A percentile compares a stretch with the other conserved stretches of the same genome.
Evolutionary conservation across 2,888 invertebrate species (phyloP).

Genomic region (Gymnocheta viridis): DNA sequence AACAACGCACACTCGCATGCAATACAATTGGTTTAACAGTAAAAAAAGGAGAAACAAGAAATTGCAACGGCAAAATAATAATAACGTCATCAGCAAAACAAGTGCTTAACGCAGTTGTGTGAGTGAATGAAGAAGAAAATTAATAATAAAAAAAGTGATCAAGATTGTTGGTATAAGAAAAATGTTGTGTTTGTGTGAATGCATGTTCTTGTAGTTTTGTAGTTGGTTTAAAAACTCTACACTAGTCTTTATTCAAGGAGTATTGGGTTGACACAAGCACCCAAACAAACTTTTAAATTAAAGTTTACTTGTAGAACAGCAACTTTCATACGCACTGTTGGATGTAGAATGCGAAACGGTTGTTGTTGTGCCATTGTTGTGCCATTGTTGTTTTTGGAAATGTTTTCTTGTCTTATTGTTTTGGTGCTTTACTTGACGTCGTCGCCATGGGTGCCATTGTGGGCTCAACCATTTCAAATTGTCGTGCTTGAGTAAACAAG

Average conservation of each 20-base stretch:
- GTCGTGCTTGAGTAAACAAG: slow-evolving; percentile 80
- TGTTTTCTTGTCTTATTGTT: slow-evolving; percentile 60
- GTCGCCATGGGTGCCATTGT: slow-evolving; percentile 73
- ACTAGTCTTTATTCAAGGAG: slow-evolving; percentile 3
- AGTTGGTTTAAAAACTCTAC: slow-evolving; percentile 58
- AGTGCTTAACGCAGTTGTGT: slow-evolving; percentile 35
- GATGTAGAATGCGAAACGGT: slow-evolving; percentile 41
- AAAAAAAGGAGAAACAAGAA: slow-evolving; percentile 58
- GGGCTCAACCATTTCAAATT: slow-evolving; percentile 78
- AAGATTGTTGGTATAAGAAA: slow-evolving; percentile 25
- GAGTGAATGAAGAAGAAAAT: slow-evolving; percentile 47
- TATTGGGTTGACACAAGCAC: not conserved
- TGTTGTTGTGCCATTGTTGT: slow-evolving; percentile 3
- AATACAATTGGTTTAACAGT: slow-evolving; percentile 72
- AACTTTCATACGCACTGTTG: slow-evolving; percentile 51
- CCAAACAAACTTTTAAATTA: not conserved
- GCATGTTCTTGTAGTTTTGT: slow-evolving; percentile 54
- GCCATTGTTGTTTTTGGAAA: slow-evolving; percentile 46
- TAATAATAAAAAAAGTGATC: slow-evolving; percentile 59
- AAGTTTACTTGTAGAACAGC: slow-evolving; percentile 21
- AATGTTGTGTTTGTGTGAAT: not conserved
- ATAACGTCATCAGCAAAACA: slow-evolving; percentile 19
- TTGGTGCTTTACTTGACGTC: slow-evolving; percentile 66
- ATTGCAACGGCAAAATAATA: slow-evolving; percentile 34
- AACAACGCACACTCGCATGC: not conserved